phyloP scores from a whole-genome alignment of 2,113 vertebrate species.

The Mugil cephalus region DNA sequence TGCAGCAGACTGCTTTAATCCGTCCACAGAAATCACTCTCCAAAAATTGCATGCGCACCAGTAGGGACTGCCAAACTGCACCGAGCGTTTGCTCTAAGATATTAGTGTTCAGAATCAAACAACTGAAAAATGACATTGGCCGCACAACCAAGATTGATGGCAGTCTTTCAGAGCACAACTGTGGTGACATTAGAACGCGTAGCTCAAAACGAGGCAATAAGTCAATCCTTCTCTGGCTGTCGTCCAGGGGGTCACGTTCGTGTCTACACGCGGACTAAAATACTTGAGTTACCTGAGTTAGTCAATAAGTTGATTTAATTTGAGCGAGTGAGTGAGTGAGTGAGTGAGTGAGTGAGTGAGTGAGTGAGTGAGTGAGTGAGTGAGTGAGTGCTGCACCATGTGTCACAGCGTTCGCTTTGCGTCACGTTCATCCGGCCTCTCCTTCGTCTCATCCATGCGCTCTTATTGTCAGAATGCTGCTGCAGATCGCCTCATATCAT shows the following conservation, averaged over 20 bases:
- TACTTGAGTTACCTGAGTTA: not conserved
- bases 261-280: not conserved
- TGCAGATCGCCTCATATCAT: slow-evolving; percentile 79
- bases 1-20: slow-evolving; percentile 9
- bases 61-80: slow-evolving; percentile 27
- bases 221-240: not conserved
- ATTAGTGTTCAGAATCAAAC: slow-evolving; percentile 47
- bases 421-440: slow-evolving; percentile 52
- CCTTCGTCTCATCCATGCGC: slow-evolving; percentile 66
- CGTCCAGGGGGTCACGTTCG: not conserved
- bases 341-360: not conserved
- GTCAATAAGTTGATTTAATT: slow-evolving; percentile 4
- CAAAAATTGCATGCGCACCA: slow-evolving; percentile 21
- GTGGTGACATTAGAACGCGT: not conserved
- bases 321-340: slow-evolving; percentile 6
- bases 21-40: slow-evolving; percentile 10
- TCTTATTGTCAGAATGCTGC: slow-evolving; percentile 82
- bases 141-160: slow-evolving; percentile 23
- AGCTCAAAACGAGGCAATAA: not conserved
- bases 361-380: slow-evolving; percentile 1
- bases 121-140: not conserved
- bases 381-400: slow-evolving; percentile 26
- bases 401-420: slow-evolving; percentile 39
- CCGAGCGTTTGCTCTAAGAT: slow-evolving; percentile 52
- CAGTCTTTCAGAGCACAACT: not conserved